Percentiles rank a stretch among this genome's conserved stretches.
These are phyloP conservation scores for Caenorhabditis plicata DNA, from an alignment of 2,888 invertebrate genomes.

Conservation along the genomic window DNA sequence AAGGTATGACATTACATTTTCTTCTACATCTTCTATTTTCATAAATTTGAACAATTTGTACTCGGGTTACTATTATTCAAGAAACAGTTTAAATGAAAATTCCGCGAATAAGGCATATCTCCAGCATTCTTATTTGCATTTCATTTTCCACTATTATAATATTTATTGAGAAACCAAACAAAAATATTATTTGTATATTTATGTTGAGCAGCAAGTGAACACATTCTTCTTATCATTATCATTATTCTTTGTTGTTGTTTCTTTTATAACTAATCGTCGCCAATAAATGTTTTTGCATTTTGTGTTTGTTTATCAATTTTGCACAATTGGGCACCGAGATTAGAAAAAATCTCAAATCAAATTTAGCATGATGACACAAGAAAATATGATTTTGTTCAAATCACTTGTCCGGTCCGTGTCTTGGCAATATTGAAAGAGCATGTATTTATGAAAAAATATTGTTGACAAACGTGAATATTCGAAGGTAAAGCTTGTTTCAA, in stretches of 20 bases:
- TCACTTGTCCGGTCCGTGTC: not conserved
- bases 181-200: too few species aligned
- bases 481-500: too few species aligned
- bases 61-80: slow-evolving; percentile 2
- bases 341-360: slow-evolving; percentile 5
- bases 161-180: too few species aligned
- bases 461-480: too few species aligned
- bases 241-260: not conserved
- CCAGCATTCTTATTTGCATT: too few species aligned
- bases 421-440: not conserved
- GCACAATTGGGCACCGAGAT: too few species aligned
- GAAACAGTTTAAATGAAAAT: too few species aligned
- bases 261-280: slow-evolving; percentile 8
- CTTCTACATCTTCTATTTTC: not conserved
- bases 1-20: slow-evolving; percentile 24
- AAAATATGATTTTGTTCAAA: slow-evolving; percentile 1
- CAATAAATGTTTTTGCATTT: slow-evolving; percentile 8
- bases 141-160: too few species aligned
- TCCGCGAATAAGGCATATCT: too few species aligned
- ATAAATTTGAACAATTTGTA: slow-evolving; percentile 6
- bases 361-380: slow-evolving; percentile 3
- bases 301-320: too few species aligned
- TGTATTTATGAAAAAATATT: not conserved
- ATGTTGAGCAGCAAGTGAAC: too few species aligned
- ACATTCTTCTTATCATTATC: slow-evolving; percentile 3